Base-by-base conservation (phyloP, 2,888 invertebrate species). In the Morinoia aosen region DNA sequence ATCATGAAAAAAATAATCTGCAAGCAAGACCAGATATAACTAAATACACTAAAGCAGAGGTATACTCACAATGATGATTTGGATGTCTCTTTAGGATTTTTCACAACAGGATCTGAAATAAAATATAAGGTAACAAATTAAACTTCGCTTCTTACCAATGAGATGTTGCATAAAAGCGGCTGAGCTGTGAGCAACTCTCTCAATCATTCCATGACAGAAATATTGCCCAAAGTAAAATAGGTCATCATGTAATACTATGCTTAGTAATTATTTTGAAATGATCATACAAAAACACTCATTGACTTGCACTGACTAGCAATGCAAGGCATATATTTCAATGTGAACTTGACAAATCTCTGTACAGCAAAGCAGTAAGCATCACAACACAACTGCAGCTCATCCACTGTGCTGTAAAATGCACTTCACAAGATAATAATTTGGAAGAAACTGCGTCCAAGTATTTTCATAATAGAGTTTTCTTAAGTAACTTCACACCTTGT, bases 101-200 rank as follows among this genome's bases (percentile, higher is more conserved):
- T 98, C 48, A 99, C 98, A 12, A 98, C 98, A 11, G 99, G 99
- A 97, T 99, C 99, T 99, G 97, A 95, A 98, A 96, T 97, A 97
- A 95, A 96, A 58, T 90, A 96, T 25, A 16, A 10, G 25, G 33
- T 76, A 33, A 76, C 10, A 33, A 33, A 76, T 76, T 3, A 76
- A 76, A 76, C 76, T 76, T 76, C 14, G 76, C 76, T 25, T 16
- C 25, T 76, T 25, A 33, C 33, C 2, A 2, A 3, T 10, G 76
- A 76, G 33, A 2, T 25, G 33, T 76, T 76, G 25, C 33, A 76
- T 0, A 25, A 76, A 76, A 25, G 33, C 76, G 25, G 1, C 33
- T 76, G 76, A 33, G 25, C 76, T 33, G 10, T 2, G 8, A 33
- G 8, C 2, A 76, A 76, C 76, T 25, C 14, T 1, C 25, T 76